phyloP scores from a whole-genome alignment of 64 coral and sea anemone genomes.

The Stichodactyla helianthus region DNA sequence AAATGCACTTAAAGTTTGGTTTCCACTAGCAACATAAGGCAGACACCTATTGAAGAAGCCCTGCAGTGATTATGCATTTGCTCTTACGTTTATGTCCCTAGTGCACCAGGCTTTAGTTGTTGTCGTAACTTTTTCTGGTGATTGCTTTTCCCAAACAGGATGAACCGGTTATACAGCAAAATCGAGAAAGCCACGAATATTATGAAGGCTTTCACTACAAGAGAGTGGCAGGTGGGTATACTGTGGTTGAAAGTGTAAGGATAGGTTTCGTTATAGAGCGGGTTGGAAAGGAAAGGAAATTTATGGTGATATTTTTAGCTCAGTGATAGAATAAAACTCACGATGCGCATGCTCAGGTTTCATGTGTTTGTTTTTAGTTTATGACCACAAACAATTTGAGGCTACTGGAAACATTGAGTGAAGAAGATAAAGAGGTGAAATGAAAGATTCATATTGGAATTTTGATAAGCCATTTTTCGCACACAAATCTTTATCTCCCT shows the following conservation, averaged over 20 bases:
- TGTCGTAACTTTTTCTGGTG: background rate
- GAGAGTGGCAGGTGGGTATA: conserved; percentile 62
- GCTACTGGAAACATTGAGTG: conserved; percentile 64
- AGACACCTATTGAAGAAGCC: too few species aligned
- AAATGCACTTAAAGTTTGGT: too few species aligned
- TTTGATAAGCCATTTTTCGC: background rate
- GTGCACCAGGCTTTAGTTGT: too few species aligned
- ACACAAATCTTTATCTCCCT: background rate
- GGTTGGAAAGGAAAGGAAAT: background rate
- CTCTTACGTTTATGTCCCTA: too few species aligned
- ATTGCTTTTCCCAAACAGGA: conserved; percentile 18
- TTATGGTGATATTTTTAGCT: too few species aligned
- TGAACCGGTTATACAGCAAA: conserved; percentile 74
- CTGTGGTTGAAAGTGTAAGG: background rate
- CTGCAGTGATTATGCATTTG: too few species aligned
- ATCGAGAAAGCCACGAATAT: conserved; percentile 65
- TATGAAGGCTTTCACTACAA: conserved; percentile 66
- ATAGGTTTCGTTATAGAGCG: conserved; percentile 18
- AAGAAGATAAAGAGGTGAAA: conserved; percentile 57
- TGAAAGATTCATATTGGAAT: background rate
- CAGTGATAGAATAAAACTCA: too few species aligned
- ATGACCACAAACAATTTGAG: conserved; percentile 67
- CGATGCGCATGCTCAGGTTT: too few species aligned
- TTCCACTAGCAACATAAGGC: too few species aligned
- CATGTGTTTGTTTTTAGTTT: conserved; percentile 41